Base-by-base conservation (phyloP, 2,113 vertebrate species). In the Tiliqua scincoides region DNA sequence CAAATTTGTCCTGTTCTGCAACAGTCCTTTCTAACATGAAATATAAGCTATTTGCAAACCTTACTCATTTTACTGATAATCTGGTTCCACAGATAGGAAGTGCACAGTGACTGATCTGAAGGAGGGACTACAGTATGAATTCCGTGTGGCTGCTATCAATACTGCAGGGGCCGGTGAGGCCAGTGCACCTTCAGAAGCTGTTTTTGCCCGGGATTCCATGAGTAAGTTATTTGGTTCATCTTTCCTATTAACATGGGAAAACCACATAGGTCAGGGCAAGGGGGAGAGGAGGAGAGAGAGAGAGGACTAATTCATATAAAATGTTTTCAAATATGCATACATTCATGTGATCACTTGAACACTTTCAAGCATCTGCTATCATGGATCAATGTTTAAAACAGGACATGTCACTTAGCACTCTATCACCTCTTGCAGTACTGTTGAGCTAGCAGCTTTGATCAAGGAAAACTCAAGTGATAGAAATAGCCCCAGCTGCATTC, bases 111-210 rank as follows among this genome's bases (percentile, higher is more conserved):
- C 88, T 52, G 95, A 95, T 37, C 85, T 99, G 74, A 93, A 96
- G 88, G 97, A 96, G 12, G 98, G 98, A 7, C 93, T 97, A 79
- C 97, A 97, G 87, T 99, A 99, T 1, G 98, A 99, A 88, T 99
- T 99, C 79, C 97, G 97, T 0, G 97, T 98, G 87, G 94, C 96
- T 1, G 98, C 98, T 1, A 94, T 98, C 93, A 98, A 98, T 85
- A 94, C 96, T 87, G 97, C 98, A 0, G 98, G 98, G 59, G 71
- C 91, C 0, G 98, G 98, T 52, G 97, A 98, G 86, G 94, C 95
- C 78, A 98, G 98, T 17, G 76, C 92, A 7, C 95, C 98, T 0
- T 98, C 98, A 0, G 96, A 98, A 59, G 95, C 97, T 2, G 93
- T 96, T 87, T 97, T 96, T 92, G 98, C 97, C 3, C 93, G 84